Evolutionary conservation across 2,888 invertebrate genomes (phyloP), one percentile per base, ranked within the genome.

Genomic region (Phasia obesa): DNA sequence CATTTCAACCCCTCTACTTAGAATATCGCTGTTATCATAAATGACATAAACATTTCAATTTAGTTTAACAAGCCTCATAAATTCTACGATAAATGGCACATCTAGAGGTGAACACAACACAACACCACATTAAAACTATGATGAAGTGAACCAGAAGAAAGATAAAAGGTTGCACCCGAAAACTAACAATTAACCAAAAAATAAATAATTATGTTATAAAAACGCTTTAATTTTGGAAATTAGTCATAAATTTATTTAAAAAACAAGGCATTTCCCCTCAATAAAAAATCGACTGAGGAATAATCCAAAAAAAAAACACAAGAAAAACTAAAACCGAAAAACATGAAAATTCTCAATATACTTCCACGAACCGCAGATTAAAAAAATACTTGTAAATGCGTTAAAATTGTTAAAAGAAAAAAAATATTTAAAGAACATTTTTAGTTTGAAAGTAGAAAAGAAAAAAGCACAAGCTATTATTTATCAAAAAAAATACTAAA

Each of bases 1-100:
- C 31, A 51, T 60, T 42, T 42, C 44, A 69, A 35, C 76, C 53
- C 70, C 42, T 55, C 53, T 19, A 21, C 38, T 7, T 19, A 25
- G 38, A 55, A 49, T 11, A 51, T 23, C 19, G 53, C 62, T 75
- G 19, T 79, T 83, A 79, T 79, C 82, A 69, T 74, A 64, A 69
- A 78, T 64, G 78, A 82, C 75, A 83, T 75, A 83, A 83, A 83
- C 79, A 83, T 83, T 79, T 83, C 65, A 65, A 83, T 83, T 83
- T 83, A 75, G 70, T 60, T 83, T 79, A 83, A 75, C 83, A 83
- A 79, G 79, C 70, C 79, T 83, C 83, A 83, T 83, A 79, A 79
- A 83, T 71, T 83, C 51, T 53, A 70, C 51, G 67, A 79, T 79
- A 83, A 83, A 83, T 83, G 79, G 65, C 70, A 65, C 47, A 71